phyloP scores from a whole-genome alignment of 2,113 vertebrate genomes.

The Burhinus bistriatus region DNA sequence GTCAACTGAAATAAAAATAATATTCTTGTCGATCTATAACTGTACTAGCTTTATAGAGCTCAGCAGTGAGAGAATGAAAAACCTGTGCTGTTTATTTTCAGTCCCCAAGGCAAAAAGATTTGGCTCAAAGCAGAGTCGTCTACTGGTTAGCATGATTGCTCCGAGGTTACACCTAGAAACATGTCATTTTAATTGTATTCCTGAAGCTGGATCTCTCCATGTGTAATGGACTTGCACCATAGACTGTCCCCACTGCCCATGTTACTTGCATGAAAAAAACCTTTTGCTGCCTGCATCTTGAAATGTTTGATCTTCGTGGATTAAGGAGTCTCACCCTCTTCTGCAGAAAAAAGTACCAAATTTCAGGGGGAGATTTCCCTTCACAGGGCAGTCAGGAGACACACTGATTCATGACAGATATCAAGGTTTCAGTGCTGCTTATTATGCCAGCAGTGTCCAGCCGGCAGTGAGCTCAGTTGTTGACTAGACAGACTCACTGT shows the following conservation, averaged over 20 bases:
- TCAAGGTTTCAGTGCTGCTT: not conserved
- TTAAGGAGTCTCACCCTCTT: not conserved
- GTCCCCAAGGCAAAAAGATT: not conserved
- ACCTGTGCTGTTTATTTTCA: not conserved
- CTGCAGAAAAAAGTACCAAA: not conserved
- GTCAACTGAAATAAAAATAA: not conserved
- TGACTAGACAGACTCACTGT: not conserved
- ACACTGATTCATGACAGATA: not conserved
- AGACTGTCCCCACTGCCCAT: not conserved
- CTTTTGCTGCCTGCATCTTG: not conserved
- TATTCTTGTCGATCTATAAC: not conserved
- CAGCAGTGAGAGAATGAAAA: not conserved
- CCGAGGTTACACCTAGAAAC: not conserved
- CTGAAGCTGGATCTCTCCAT: not conserved
- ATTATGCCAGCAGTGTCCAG: not conserved
- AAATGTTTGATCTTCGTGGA: not conserved
- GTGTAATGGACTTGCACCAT: not conserved
- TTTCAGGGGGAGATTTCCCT: not conserved
- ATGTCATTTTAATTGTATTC: rapidly evolving
- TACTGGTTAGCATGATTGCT: not conserved
- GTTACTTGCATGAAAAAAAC: not conserved
- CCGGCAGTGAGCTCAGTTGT: rapidly evolving
- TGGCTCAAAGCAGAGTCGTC: not conserved
- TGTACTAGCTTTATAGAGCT: not conserved
- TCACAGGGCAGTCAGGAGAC: not conserved